Evolutionary conservation across 1,140 invertebrate species (phyloP).

Genomic region (Phortica variegata): DNA sequence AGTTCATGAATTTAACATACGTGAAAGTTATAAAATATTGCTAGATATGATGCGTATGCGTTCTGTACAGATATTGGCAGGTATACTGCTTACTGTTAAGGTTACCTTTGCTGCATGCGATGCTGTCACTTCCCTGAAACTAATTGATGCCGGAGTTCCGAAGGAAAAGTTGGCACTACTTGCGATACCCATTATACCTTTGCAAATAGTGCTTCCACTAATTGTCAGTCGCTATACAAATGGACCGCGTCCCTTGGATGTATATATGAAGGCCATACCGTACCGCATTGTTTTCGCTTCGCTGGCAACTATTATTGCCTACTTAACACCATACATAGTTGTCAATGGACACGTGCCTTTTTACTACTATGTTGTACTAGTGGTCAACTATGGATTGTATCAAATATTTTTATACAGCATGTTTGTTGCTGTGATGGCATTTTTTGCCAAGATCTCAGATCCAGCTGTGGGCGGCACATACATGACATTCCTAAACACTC

Average conservation of each 20-base stretch:
- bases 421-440: conserved; percentile 72
- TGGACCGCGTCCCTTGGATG: conserved; percentile 82
- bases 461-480: conserved; percentile 96
- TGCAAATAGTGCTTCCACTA: conserved; percentile 92
- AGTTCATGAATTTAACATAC: conserved; percentile 65
- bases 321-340: conserved; percentile 76
- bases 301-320: conserved; percentile 80
- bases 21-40: conserved; percentile 82
- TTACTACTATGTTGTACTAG: conserved; percentile 78
- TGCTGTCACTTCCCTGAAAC: conserved; percentile 89
- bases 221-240: conserved; percentile 85
- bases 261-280: conserved; percentile 89
- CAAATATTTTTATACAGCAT: conserved; percentile 74
- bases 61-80: conserved; percentile 73
- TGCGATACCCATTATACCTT: conserved; percentile 86
- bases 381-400: conserved; percentile 83
- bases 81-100: conserved; percentile 89
- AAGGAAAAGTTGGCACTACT: conserved; percentile 93
- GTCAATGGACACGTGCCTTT: conserved; percentile 68
- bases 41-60: conserved; percentile 82
- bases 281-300: conserved; percentile 83
- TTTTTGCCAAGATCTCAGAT: conserved; percentile 64
- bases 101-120: conserved; percentile 96
- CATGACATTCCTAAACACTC: conserved; percentile 98
- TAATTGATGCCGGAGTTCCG: conserved; percentile 92